These are phyloP conservation scores for Ditylenchus weischeri DNA, from an alignment of 2,888 invertebrate species.

Conservation along the genomic window DNA sequence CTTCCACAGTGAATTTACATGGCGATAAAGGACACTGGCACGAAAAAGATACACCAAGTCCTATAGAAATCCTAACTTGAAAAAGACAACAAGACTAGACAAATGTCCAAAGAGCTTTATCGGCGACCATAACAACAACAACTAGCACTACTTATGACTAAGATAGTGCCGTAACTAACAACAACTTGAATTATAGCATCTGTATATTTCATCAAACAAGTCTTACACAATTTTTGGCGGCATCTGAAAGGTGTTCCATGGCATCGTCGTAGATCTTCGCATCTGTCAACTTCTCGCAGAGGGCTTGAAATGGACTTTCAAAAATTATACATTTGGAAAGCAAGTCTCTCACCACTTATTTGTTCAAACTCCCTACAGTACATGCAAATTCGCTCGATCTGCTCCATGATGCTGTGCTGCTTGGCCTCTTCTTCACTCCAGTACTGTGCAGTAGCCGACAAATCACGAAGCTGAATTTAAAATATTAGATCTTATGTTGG, in stretches of 20 bases:
- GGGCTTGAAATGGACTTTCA: slow-evolving; percentile 16
- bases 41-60: too few species aligned
- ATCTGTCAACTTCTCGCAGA: slow-evolving; percentile 40
- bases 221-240: slow-evolving; percentile 24
- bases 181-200: not conserved
- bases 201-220: slow-evolving; percentile 8
- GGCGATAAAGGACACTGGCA: too few species aligned
- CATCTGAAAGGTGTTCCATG: slow-evolving; percentile 19
- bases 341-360: slow-evolving; percentile 19
- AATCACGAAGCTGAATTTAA: slow-evolving; percentile 26
- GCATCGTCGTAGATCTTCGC: slow-evolving; percentile 38
- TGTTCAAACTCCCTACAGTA: slow-evolving; percentile 39
- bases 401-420: slow-evolving; percentile 41
- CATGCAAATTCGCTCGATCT: slow-evolving; percentile 40
- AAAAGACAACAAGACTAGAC: too few species aligned
- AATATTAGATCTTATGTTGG: too few species aligned
- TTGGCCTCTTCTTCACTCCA: slow-evolving; percentile 43
- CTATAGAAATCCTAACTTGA: too few species aligned
- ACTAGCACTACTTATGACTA: not conserved
- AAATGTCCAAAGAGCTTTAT: too few species aligned
- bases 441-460: slow-evolving; percentile 37
- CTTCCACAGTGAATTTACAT: too few species aligned
- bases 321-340: too few species aligned
- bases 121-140: not conserved
- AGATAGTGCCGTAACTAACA: not conserved